Evolutionary conservation across 37 sponge, comb jelly and placozoan species (phyloP).

Genomic region (Lycopodina hypogea): DNA sequence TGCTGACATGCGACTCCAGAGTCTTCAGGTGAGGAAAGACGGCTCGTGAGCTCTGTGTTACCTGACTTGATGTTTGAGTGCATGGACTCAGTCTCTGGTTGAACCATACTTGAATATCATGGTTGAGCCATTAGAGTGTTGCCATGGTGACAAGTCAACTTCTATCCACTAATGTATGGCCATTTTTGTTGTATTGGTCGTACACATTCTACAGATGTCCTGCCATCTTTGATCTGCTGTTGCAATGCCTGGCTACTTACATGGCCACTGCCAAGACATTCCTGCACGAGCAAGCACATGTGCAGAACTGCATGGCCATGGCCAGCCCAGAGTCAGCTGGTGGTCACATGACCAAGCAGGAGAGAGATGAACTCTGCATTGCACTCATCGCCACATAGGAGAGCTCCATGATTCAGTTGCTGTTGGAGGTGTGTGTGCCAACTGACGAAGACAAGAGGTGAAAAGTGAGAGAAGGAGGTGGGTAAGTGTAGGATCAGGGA

Average conservation of each 20-base stretch:
- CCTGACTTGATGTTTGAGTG: background rate
- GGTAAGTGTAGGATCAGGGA: no score
- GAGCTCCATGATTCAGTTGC: slow-evolving; percentile 80
- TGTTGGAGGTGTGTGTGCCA: slow-evolving; percentile 84
- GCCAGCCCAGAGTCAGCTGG: slow-evolving; percentile 20
- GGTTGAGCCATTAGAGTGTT: no score
- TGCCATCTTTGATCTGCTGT: slow-evolving; percentile 73
- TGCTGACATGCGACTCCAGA: slow-evolving; percentile 66
- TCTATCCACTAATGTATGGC: no score
- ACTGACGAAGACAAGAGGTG: no score
- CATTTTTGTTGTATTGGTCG: background rate
- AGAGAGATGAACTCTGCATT: slow-evolving; percentile 66
- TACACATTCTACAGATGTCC: slow-evolving; percentile 64
- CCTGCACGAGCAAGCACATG: slow-evolving; percentile 63
- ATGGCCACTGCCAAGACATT: slow-evolving; percentile 63
- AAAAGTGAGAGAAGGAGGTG: no score
- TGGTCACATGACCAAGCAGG: slow-evolving; percentile 33
- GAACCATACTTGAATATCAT: no score
- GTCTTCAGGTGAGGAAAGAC: slow-evolving; percentile 63
- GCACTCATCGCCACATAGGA: slow-evolving; percentile 78
- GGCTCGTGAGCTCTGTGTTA: no score
- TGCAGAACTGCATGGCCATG: slow-evolving; percentile 53
- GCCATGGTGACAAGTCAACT: no score
- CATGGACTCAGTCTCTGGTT: background rate
- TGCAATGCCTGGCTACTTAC: slow-evolving; percentile 66